Percentiles rank a stretch among this genome's conserved stretches.
phyloP scores from a whole-genome alignment of 2,888 invertebrate species.

The Tipula helvola region DNA sequence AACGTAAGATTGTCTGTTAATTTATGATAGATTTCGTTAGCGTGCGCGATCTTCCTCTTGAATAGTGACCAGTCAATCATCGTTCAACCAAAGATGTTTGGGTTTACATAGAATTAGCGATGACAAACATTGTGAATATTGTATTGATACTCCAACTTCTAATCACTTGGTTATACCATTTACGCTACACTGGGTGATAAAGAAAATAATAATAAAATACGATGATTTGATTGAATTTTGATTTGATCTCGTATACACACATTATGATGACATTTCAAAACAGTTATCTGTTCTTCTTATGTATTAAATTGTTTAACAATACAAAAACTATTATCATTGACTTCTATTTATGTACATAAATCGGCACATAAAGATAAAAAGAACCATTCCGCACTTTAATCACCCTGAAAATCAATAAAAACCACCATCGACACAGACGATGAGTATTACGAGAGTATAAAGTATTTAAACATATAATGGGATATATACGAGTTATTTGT shows the following conservation, averaged over 20 bases:
- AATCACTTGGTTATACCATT: too few species aligned
- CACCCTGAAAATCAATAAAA: not conserved
- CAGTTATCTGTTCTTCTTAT: not conserved
- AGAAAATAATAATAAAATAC: not conserved
- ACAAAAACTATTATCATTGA: not conserved
- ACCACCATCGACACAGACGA: not conserved
- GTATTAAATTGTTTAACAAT: not conserved
- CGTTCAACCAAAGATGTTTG: too few species aligned
- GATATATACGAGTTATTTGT: not conserved
- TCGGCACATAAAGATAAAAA: not conserved
- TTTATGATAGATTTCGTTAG: too few species aligned
- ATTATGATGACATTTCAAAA: not conserved
- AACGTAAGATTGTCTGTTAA: too few species aligned
- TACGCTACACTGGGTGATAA: not conserved
- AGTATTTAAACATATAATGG: not conserved
- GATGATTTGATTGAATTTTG: not conserved
- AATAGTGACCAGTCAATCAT: too few species aligned
- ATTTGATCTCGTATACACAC: not conserved
- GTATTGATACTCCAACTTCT: too few species aligned
- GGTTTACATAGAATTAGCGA: too few species aligned
- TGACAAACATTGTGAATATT: too few species aligned
- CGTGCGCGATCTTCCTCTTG: too few species aligned
- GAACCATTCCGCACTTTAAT: not conserved
- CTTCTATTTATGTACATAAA: not conserved
- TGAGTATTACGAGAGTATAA: not conserved